Evolutionary conservation across 2,113 vertebrate genomes (phyloP).

Genomic region (Meriones unguiculatus): DNA sequence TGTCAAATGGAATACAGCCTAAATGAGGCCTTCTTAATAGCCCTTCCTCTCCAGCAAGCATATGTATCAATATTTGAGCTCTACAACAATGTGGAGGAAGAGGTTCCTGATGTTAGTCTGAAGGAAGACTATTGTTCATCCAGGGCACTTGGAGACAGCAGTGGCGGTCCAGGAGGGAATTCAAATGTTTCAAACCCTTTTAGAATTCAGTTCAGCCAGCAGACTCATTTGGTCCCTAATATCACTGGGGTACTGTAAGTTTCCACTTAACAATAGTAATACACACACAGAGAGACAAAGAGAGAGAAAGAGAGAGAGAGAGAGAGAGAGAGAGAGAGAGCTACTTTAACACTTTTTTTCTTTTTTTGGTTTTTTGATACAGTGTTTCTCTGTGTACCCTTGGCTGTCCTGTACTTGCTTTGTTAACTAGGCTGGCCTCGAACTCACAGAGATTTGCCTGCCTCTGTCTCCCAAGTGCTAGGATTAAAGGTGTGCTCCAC

Average conservation of each 20-base stretch:
- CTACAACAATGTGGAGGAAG: not conserved
- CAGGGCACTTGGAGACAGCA: not conserved
- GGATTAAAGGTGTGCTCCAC: no score
- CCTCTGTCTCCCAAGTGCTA: no score
- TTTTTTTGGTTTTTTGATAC: no score
- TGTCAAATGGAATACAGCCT: conserved; percentile 7
- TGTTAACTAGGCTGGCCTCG: no score
- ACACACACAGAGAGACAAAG: not conserved
- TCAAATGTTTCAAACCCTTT: not conserved
- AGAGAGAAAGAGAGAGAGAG: not conserved
- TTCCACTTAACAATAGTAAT: conserved; percentile 17
- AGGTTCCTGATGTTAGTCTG: not conserved
- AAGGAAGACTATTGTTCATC: not conserved
- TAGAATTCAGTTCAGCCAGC: not conserved
- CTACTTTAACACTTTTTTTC: no score
- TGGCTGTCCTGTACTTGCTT: no score
- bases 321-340: not conserved
- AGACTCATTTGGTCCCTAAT: not conserved
- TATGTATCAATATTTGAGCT: not conserved
- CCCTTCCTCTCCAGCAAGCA: not conserved
- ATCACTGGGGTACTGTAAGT: not conserved
- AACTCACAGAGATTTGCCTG: no score
- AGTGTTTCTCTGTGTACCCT: no score
- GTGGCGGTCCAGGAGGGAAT: not conserved
- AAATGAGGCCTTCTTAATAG: conserved; percentile 39